Conservation (phyloP, 2,113 vertebrate genomes). For the Archocentrus centrarchus region DNA sequence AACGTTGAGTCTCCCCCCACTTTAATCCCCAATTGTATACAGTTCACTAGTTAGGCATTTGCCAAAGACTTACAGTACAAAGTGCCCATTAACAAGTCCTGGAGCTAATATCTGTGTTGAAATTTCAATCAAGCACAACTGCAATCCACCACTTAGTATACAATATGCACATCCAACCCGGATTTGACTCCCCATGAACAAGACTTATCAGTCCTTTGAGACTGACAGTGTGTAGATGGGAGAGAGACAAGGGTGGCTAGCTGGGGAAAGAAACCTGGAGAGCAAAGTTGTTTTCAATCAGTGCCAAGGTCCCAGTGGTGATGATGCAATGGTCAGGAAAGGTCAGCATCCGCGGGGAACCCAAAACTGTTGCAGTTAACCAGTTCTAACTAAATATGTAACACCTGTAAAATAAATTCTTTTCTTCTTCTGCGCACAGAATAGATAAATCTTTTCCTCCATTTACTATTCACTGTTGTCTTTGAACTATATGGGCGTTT, state of each 20-base stretch:
- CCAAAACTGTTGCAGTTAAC: conserved; percentile 16
- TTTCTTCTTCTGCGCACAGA: conserved; percentile 35
- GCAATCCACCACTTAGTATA: conserved; percentile 63
- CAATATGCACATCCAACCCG: conserved; percentile 27
- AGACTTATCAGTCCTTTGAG: conserved; percentile 33
- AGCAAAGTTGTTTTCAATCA: conserved; percentile 24
- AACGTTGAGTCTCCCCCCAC: conserved; percentile 34
- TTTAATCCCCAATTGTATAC: conserved; percentile 53
- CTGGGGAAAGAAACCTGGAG: neutral
- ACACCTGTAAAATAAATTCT: conserved; percentile 54
- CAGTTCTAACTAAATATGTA: conserved; percentile 39
- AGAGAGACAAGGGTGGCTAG: neutral
- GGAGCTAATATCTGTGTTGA: conserved; percentile 60
- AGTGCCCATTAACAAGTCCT: conserved; percentile 64
- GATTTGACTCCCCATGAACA: conserved; percentile 16
- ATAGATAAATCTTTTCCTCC: conserved; percentile 16
- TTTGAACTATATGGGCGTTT: conserved; percentile 36
- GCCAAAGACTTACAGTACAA: conserved; percentile 70
- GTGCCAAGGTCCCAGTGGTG: conserved; percentile 18
- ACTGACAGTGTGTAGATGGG: conserved; percentile 29
- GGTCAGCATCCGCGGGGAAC: conserved; percentile 8
- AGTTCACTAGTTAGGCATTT: conserved; percentile 68
- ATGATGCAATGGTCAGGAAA: conserved; percentile 3
- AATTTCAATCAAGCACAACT: conserved; percentile 60
- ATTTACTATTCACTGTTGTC: neutral